phyloP scores from a whole-genome alignment of 2,113 vertebrate genomes.

The Morphnarchus princeps region DNA sequence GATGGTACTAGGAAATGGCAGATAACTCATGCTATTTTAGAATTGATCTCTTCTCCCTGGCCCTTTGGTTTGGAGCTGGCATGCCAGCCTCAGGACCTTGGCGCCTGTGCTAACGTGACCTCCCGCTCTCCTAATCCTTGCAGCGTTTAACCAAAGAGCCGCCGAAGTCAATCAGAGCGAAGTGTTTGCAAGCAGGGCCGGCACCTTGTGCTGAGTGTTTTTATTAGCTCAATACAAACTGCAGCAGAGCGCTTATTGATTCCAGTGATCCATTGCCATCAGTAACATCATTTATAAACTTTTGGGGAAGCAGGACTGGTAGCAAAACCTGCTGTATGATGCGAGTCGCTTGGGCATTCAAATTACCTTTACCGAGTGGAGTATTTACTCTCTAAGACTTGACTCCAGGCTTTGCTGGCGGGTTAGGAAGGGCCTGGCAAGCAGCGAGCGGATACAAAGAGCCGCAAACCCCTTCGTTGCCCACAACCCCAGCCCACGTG shows the following conservation, averaged over 20 bases:
- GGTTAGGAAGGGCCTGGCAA: background rate
- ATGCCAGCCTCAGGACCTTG: background rate
- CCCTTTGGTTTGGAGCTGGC: background rate
- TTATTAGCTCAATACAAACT: constrained; percentile 43
- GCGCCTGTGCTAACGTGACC: background rate
- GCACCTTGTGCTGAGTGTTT: background rate
- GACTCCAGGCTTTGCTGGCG: background rate
- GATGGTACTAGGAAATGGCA: background rate
- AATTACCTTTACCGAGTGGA: background rate
- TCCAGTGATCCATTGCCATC: constrained; percentile 18
- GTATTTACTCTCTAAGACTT: background rate
- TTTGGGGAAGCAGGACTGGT: background rate
- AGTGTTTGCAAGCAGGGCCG: background rate
- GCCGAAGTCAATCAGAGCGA: background rate
- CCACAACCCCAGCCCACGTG: background rate
- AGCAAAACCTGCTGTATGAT: background rate
- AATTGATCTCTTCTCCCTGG: background rate
- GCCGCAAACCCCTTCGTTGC: background rate
- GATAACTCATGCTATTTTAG: background rate
- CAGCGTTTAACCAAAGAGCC: background rate
- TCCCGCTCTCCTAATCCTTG: background rate
- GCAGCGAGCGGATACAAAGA: background rate
- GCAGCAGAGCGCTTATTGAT: constrained; percentile 39
- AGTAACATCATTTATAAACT: constrained; percentile 48
- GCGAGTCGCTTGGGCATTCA: background rate